A percentile compares a stretch with the other conserved stretches of the same genome.
Evolutionary conservation across 1,140 invertebrate species (phyloP).

Genomic region (Bombus affinis): DNA sequence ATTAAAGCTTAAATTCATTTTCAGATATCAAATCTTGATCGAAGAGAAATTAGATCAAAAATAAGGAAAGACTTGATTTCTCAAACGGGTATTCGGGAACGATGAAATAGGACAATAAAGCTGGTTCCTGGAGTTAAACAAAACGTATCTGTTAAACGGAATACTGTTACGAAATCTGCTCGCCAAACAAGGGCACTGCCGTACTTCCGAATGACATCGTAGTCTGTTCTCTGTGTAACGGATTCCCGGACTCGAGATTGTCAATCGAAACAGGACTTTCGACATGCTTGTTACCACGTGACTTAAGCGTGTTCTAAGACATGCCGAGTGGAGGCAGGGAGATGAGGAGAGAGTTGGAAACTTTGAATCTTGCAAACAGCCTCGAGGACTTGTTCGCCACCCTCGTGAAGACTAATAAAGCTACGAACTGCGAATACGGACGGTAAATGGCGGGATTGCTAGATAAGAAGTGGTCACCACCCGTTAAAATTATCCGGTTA

Average conservation of each 20-base stretch:
- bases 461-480: not conserved
- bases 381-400: slow-evolving; percentile 8
- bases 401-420: slow-evolving; percentile 22
- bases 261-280: slow-evolving; percentile 27
- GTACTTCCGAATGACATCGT: not conserved
- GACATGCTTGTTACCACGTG: slow-evolving; percentile 27
- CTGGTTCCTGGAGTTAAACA: too few relatives aligned
- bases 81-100: too few relatives aligned
- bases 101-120: too few relatives aligned
- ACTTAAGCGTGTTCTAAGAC: slow-evolving; percentile 16
- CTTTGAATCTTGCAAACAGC: slow-evolving; percentile 37
- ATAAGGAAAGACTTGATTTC: too few relatives aligned
- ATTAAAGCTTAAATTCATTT: too few relatives aligned
- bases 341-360: slow-evolving; percentile 2
- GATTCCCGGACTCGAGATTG: not conserved
- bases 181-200: not conserved
- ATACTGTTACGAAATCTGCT: not conserved
- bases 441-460: not conserved
- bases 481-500: not conserved
- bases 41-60: too few relatives aligned
- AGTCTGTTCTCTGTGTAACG: slow-evolving; percentile 12
- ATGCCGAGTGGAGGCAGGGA: too few relatives aligned
- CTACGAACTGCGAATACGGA: not conserved
- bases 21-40: too few relatives aligned
- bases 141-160: not conserved